A percentile compares a stretch with the other conserved stretches of the same genome.
Evolutionary conservation across 2,888 invertebrate species (phyloP).

Genomic region (Pegoplata infirma): DNA sequence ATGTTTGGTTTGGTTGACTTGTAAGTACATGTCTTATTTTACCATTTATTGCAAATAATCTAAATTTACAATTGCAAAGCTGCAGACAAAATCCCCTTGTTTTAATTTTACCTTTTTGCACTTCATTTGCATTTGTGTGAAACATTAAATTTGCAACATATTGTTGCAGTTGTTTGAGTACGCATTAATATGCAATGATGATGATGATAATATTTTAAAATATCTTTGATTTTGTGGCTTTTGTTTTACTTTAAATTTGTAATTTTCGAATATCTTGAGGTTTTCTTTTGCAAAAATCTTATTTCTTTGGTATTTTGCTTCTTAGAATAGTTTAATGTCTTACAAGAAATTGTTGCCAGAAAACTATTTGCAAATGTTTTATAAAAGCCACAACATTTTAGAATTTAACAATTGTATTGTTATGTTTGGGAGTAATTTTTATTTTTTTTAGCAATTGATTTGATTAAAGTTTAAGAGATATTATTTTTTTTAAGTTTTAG

Average conservation of each 20-base stretch:
- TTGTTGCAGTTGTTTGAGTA: not conserved
- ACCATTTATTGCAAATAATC: slow-evolving; percentile 34
- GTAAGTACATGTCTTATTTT: slow-evolving; percentile 22
- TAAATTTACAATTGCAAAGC: slow-evolving; percentile 42
- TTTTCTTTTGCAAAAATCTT: slow-evolving; percentile 36
- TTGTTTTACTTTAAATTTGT: slow-evolving; percentile 44
- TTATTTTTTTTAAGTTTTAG: too few relatives aligned
- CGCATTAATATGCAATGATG: slow-evolving; percentile 50
- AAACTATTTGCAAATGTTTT: slow-evolving; percentile 32
- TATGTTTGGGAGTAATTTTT: not conserved
- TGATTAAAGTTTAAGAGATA: too few relatives aligned
- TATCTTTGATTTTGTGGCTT: slow-evolving; percentile 64
- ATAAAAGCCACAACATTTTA: slow-evolving; percentile 40
- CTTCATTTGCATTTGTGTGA: slow-evolving; percentile 52
- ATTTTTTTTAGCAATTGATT: too few relatives aligned
- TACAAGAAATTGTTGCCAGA: slow-evolving; percentile 32
- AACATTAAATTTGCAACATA: slow-evolving; percentile 14
- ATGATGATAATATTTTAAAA: slow-evolving; percentile 48
- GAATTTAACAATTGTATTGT: slow-evolving; percentile 15
- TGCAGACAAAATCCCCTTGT: slow-evolving; percentile 46
- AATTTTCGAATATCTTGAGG: slow-evolving; percentile 56
- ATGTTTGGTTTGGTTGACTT: slow-evolving; percentile 28
- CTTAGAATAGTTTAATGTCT: slow-evolving; percentile 28
- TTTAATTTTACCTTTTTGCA: slow-evolving; percentile 39
- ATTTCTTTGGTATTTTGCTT: slow-evolving; percentile 21